These are phyloP conservation scores for Troides helena DNA, from an alignment of 2,888 invertebrate genomes.

Conservation along the genomic window DNA sequence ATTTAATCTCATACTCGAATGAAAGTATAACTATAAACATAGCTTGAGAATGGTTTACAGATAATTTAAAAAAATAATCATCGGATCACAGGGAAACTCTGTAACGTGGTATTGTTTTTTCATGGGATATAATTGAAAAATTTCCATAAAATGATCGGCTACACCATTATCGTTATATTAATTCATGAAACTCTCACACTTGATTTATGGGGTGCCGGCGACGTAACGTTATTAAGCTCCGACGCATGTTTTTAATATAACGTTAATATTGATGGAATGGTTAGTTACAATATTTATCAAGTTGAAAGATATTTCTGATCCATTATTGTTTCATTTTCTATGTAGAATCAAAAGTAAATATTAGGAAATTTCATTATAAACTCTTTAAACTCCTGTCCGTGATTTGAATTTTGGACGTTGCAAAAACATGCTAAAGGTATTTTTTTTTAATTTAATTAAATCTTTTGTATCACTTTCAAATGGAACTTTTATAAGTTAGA, in stretches of 20 bases:
- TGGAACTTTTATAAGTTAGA: conserved; percentile 1
- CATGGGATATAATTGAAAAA: conserved; percentile 23
- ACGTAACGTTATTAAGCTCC: conserved; percentile 19
- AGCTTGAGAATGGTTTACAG: not conserved
- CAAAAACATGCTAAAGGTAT: not conserved
- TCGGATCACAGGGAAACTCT: not conserved
- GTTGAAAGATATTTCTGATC: not conserved
- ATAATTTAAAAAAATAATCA: not conserved
- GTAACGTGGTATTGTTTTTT: not conserved
- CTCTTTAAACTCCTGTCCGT: not conserved
- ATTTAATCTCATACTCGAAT: not conserved
- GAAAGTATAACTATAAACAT: not conserved
- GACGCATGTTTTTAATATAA: conserved; percentile 22
- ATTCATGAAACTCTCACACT: conserved; percentile 21
- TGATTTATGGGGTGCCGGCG: conserved; percentile 24
- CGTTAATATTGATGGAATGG: conserved; percentile 10
- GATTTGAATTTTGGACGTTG: not conserved
- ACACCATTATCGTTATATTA: conserved; percentile 27
- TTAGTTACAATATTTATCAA: not conserved
- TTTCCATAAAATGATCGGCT: conserved; percentile 27
- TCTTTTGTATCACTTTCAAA: not conserved
- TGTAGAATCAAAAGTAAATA: not conserved
- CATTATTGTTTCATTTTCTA: not conserved
- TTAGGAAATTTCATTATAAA: not conserved
- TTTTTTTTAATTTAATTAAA: not conserved